Conservation (phyloP, 2,113 vertebrate species). For the Cyrtonyx montezumae region DNA sequence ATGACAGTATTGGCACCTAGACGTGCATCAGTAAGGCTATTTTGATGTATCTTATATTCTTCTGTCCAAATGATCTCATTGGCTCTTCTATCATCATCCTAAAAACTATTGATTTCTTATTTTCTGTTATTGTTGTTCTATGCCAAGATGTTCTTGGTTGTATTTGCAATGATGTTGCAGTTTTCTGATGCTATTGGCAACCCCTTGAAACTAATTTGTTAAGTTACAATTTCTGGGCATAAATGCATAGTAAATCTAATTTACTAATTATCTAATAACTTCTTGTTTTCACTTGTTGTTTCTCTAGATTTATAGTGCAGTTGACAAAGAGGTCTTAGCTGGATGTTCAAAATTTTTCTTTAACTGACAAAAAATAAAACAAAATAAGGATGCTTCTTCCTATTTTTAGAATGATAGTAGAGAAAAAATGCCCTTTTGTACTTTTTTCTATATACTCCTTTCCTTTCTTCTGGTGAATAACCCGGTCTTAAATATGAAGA, state of each 20-base stretch:
- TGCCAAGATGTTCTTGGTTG: neutral
- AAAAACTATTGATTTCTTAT: neutral
- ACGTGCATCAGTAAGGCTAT: constrained; percentile 36
- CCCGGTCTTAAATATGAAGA: neutral
- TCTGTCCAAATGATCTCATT: constrained; percentile 43
- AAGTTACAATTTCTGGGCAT: neutral
- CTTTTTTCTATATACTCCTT: neutral
- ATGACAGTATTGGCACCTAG: constrained; percentile 44
- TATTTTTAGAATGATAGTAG: neutral
- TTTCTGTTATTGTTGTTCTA: constrained; percentile 6
- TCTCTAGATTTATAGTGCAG: neutral
- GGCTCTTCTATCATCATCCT: constrained; percentile 34
- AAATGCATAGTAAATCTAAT: neutral
- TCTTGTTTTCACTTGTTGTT: neutral
- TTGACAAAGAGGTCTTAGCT: neutral
- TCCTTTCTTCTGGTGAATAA: neutral
- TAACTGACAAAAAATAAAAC: neutral
- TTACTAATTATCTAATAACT: neutral
- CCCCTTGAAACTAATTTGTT: neutral
- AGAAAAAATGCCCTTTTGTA: neutral
- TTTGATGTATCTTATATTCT: constrained; percentile 25
- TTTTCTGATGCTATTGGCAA: neutral
- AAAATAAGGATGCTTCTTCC: neutral
- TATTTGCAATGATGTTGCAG: neutral
- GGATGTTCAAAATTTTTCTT: neutral